Base-by-base conservation (phyloP, 2,113 vertebrate species). In the Pelusios castaneus region DNA sequence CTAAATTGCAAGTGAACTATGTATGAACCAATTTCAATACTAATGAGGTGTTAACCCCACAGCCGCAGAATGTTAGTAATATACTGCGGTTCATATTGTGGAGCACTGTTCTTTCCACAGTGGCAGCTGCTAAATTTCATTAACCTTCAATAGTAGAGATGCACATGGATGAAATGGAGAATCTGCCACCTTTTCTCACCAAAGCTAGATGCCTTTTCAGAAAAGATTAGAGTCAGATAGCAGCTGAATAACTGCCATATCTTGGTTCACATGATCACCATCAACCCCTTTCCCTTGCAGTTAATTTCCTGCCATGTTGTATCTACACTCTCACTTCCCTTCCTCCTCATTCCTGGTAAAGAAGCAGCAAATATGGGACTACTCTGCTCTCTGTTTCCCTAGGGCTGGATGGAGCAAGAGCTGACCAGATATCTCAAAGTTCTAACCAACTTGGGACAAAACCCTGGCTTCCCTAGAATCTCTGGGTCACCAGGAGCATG, bases 1-100 rank as follows among this genome's bases (percentile, higher is more conserved):
- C 91, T 81, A 75, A 92, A 95, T 95, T 95, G 92, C 70, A 87
- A 87, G 88, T 83, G 94, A 94, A 70, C 90, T 87, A 21, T 55
- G 93, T 9, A 94, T 4, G 85, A 86, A 55, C 92, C 85, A 88
- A 55, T 97, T 95, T 95, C 95, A 96, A 67, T 94, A 58, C 88
- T 95, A 95, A 92, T 60, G 93, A 95, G 93, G 89, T 90, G 63
- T 19, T 63, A 87, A 92, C 79, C 81, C 80, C 60, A 7, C 34
- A 25, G 77, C 19, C 1, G 0, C 1, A n/a, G 86, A 79, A 45
- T 25, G 56, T 86, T 19, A 87, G 93, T 55, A 49, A 81, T 90
- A 45, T 25, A 21, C 55, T 55, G 84, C 8, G 29, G 41, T 8
- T 67, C 60, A 75, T 49, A 25, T 0, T n/a, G 70, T 0, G 6